Evolutionary conservation across 2,797 vertebrate species (phyloP).

Genomic region (Hypotaenidia philippensis): DNA sequence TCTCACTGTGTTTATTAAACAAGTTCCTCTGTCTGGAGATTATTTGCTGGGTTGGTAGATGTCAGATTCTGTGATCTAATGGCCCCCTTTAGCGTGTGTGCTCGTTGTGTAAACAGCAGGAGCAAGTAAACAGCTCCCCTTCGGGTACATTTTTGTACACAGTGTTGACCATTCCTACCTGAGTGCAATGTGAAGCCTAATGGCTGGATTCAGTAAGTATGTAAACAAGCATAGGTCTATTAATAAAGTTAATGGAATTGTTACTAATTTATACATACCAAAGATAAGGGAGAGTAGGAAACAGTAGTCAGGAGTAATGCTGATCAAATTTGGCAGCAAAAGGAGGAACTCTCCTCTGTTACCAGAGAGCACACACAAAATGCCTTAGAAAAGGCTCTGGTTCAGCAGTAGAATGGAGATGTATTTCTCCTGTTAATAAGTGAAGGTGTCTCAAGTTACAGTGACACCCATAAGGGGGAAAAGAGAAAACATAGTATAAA

Average conservation of each 20-base stretch:
- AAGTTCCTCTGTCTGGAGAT: background rate
- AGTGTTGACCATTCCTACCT: background rate
- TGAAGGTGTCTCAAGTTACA: background rate
- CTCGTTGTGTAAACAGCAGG: background rate
- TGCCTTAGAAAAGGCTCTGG: background rate
- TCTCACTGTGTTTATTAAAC: background rate
- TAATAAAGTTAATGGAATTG: background rate
- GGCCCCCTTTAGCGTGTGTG: background rate
- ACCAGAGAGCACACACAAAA: rapidly evolving
- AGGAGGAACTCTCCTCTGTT: background rate
- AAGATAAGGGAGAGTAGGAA: background rate
- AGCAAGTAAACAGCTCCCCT: background rate
- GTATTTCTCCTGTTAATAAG: background rate
- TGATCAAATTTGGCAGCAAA: background rate
- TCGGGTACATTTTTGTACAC: background rate
- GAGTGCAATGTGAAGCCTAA: background rate
- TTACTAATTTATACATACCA: background rate
- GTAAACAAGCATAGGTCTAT: background rate
- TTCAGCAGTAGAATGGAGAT: background rate
- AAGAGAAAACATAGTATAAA: background rate
- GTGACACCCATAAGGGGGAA: background rate
- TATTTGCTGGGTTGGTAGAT: background rate
- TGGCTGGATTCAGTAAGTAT: background rate
- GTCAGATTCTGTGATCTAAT: background rate
- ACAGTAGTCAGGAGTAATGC: background rate